Base-by-base conservation (phyloP, 2,113 vertebrate species). In the Prunella himalayana region DNA sequence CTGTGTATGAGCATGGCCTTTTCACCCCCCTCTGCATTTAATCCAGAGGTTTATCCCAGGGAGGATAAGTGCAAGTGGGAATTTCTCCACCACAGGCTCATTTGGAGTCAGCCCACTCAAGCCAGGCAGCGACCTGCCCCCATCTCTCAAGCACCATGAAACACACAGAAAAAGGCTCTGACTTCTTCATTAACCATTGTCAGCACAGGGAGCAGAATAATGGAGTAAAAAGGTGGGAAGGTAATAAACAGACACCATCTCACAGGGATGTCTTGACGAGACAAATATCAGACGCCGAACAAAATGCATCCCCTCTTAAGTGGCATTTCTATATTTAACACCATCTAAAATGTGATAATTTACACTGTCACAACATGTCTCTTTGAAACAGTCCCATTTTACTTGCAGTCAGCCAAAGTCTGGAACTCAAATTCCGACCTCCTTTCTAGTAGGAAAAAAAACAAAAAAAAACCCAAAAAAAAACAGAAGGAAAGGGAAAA, bases 331-430 rank as follows among this genome's bases (percentile, higher is more conserved):
- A 85, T 86, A 93, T 91, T 90, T 95, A 94, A 91, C 82, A 92
- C 21, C 72, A 57, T 68, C 79, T 88, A 81, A 94, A 88, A 96
- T 90, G 95, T 91, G 66, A 86, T 96, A 92, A 96, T 95, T 93
- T 91, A 59, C 88, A 68, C 76, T 95, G 92, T 95, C 96, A 94
- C 93, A 96, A 96, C 95, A 94, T 25, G 84, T 73, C 94, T 95
- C 90, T 83, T 85, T 80, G 82, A 90, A 95, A 91, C 61, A 95
- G 76, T 57, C 65, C 88, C 79, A 78, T 95, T 91, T 95, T 95
- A 95, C 90, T 88, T 84, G 69, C 88, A 92, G 90, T 78, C 89
- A 92, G 68, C 82, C 57, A 37, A 90, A 91, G 90, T 90, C 81
- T 93, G 83, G 54, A 53, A 83, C 84, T 86, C 41, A 80, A 79